Evolutionary conservation across 92 coral and sea anemone genomes (phyloP).

Genomic region (Micromussa lordhowensis): DNA sequence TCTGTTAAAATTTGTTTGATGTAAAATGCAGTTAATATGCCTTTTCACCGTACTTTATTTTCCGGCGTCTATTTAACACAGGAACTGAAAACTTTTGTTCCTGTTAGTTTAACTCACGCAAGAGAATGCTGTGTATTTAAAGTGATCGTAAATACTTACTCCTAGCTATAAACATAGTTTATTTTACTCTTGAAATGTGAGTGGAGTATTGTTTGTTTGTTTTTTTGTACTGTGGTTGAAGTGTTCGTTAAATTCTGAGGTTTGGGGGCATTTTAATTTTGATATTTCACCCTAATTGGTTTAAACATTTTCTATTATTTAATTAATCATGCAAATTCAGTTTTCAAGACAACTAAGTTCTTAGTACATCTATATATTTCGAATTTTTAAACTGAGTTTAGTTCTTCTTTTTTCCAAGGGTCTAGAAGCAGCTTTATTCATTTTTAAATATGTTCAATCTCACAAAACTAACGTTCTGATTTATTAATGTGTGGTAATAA

Average conservation of each 20-base stretch:
- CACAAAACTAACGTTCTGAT: neutral
- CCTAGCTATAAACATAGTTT: neutral
- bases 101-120: neutral
- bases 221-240: neutral
- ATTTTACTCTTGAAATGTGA: neutral
- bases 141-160: neutral
- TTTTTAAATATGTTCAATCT: neutral
- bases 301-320: neutral
- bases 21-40: neutral
- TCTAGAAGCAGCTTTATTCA: no score
- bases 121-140: neutral
- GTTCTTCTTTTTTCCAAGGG: neutral
- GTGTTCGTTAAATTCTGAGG: conserved; percentile 31
- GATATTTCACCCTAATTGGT: conserved; percentile 17
- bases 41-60: neutral
- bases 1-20: conserved; percentile 10
- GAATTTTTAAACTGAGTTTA: neutral
- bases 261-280: conserved; percentile 11
- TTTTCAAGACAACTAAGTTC: neutral
- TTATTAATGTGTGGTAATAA: conserved; percentile 4
- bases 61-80: neutral
- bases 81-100: neutral
- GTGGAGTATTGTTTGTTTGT: conserved; percentile 13
- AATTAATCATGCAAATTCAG: neutral
- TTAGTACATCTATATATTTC: neutral